Evolutionary conservation across 2,888 invertebrate genomes (phyloP).

Genomic region (Pachliopta kotzebuea): DNA sequence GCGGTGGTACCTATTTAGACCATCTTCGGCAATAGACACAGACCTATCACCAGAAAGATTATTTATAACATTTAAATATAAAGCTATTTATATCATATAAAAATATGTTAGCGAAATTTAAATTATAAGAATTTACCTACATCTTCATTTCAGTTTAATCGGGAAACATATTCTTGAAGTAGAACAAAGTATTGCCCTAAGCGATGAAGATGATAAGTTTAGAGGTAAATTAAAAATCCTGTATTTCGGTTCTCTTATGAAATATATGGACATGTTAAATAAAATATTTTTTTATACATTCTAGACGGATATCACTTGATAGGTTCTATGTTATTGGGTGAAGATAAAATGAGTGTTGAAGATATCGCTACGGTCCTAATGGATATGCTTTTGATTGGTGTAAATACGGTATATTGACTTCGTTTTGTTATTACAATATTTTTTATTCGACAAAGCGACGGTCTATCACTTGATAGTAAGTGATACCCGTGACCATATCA

Average conservation of each 20-base stretch:
- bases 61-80: neutral
- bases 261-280: too few relatives aligned
- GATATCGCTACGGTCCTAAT: slow-evolving; percentile 83
- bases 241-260: neutral
- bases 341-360: slow-evolving; percentile 78
- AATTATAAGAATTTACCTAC: too few relatives aligned
- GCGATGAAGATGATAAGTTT: slow-evolving; percentile 38
- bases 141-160: slow-evolving; percentile 67
- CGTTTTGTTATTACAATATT: too few relatives aligned
- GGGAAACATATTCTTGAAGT: slow-evolving; percentile 80
- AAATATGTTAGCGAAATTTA: neutral
- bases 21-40: too few relatives aligned
- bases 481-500: too few relatives aligned
- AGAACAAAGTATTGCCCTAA: slow-evolving; percentile 56
- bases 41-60: neutral
- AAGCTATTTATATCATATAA: too few relatives aligned
- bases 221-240: slow-evolving; percentile 36
- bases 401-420: slow-evolving; percentile 77
- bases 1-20: too few relatives aligned
- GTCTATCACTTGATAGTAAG: too few relatives aligned
- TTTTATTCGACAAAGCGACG: too few relatives aligned
- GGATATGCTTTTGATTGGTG: slow-evolving; percentile 84
- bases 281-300: neutral
- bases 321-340: slow-evolving; percentile 77
- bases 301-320: slow-evolving; percentile 60